Percentiles rank a stretch among this genome's conserved stretches.
Conservation (phyloP, 2,113 vertebrate species). For the Orthonyx spaldingii region DNA sequence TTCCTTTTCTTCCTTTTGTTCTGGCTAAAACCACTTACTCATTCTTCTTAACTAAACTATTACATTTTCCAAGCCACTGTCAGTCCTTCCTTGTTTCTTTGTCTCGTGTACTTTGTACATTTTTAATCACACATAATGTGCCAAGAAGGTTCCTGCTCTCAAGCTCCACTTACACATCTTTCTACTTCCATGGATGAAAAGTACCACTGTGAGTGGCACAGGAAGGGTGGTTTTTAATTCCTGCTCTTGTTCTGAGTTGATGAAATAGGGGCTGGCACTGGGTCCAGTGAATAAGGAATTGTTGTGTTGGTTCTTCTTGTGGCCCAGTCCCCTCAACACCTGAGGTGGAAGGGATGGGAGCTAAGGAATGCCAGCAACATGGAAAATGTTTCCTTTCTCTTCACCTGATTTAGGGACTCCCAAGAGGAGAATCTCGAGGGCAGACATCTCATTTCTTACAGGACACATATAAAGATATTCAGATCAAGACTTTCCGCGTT, state of each 20-base stretch:
- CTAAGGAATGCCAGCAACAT: not conserved
- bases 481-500: not conserved
- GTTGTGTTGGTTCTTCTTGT: not conserved
- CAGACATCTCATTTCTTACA: not conserved
- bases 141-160: not conserved
- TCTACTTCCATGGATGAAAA: not conserved
- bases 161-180: not conserved
- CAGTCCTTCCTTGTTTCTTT: not conserved
- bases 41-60: not conserved
- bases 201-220: not conserved
- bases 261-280: not conserved
- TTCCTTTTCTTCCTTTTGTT: not conserved
- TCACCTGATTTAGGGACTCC: not conserved
- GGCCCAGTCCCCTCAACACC: not conserved
- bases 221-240: not conserved
- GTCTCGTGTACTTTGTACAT: not conserved
- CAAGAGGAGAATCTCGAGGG: not conserved
- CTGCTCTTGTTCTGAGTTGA: not conserved
- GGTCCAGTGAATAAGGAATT: not conserved
- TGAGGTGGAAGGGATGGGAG: not conserved
- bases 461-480: not conserved
- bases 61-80: not conserved
- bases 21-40: not conserved
- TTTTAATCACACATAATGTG: not conserved
- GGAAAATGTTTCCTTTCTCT: not conserved